These are phyloP conservation scores for Spea hammondii DNA, from an alignment of 2,797 vertebrate species.

Conservation along the genomic window DNA sequence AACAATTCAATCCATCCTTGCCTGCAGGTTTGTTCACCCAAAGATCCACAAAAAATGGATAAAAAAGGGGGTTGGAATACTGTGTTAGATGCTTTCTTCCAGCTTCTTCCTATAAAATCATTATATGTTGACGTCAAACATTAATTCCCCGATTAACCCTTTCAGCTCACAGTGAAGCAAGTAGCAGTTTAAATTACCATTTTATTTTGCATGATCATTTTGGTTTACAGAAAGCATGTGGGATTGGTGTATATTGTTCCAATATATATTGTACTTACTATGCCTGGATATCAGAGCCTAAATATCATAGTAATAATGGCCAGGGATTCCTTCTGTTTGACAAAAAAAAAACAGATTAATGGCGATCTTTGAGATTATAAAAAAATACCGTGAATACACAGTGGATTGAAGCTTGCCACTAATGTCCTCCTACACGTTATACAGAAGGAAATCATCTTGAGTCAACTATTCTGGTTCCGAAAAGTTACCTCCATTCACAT, in stretches of 20 bases:
- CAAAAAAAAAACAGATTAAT: not conserved
- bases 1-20: slow-evolving; percentile 41
- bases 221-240: too few relatives aligned
- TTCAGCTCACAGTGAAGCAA: too few relatives aligned
- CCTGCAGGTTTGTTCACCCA: slow-evolving; percentile 30
- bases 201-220: too few relatives aligned
- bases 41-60: slow-evolving; percentile 46
- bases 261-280: slow-evolving; percentile 15
- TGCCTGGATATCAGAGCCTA: slow-evolving; percentile 13
- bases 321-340: not conserved
- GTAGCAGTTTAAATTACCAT: too few relatives aligned
- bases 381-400: not conserved
- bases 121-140: too few relatives aligned
- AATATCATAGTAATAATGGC: slow-evolving; percentile 4
- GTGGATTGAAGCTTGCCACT: slow-evolving; percentile 8
- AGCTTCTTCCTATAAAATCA: too few relatives aligned
- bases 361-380: slow-evolving; percentile 9
- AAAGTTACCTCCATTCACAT: slow-evolving; percentile 13
- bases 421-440: slow-evolving; percentile 8
- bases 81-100: too few relatives aligned
- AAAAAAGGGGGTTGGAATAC: too few relatives aligned
- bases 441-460: slow-evolving; percentile 34
- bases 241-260: too few relatives aligned
- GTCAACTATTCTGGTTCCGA: slow-evolving; percentile 18
- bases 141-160: too few relatives aligned